A percentile compares a stretch with the other conserved stretches of the same genome.
phyloP scores from a whole-genome alignment of 2,797 vertebrate species.

The Siniperca scherzeri region DNA sequence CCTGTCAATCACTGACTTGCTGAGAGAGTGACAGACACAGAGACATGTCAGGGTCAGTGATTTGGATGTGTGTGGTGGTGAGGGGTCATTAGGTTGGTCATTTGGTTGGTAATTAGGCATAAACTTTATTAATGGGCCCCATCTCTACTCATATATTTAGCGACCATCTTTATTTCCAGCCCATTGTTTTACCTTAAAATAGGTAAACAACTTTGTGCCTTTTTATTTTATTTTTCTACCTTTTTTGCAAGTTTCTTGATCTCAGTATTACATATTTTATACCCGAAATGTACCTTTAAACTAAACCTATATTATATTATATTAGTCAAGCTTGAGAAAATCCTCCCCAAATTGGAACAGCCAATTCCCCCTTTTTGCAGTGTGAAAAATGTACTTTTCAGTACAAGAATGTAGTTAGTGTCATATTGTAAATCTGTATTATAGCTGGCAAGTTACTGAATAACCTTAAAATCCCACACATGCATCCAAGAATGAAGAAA shows the following conservation, averaged over 20 bases:
- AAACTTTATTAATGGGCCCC: conserved; percentile 27
- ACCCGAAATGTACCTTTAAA: neutral
- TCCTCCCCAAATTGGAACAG: neutral
- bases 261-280: neutral
- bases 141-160: neutral
- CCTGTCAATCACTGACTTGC: conserved; percentile 57
- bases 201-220: neutral
- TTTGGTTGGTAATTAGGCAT: conserved; percentile 46
- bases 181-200: neutral
- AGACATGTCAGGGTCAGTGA: conserved; percentile 25
- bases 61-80: conserved; percentile 46
- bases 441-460: conserved; percentile 29
- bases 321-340: neutral
- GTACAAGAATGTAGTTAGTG: neutral
- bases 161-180: neutral
- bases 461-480: conserved; percentile 34
- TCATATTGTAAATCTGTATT: neutral
- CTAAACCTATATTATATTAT: neutral
- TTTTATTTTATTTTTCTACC: neutral
- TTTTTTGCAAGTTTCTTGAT: neutral
- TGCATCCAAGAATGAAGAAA: conserved; percentile 41
- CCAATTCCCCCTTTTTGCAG: neutral
- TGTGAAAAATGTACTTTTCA: conserved; percentile 22
- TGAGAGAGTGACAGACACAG: conserved; percentile 41
- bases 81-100: conserved; percentile 46